These are phyloP conservation scores for Crocidura indochinensis DNA, from an alignment of 2,797 vertebrate species.

Conservation along the genomic window DNA sequence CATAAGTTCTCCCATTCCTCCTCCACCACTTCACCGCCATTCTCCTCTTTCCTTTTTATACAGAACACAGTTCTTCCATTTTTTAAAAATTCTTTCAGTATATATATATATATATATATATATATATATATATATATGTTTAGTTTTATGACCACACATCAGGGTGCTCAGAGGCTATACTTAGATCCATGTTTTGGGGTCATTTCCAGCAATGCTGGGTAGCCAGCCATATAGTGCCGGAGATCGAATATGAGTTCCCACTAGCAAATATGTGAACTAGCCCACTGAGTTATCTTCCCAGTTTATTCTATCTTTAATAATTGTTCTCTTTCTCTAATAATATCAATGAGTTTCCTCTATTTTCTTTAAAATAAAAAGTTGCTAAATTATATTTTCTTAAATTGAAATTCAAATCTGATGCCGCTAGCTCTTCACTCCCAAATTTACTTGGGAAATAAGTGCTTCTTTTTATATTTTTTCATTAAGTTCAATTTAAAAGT, in stretches of 20 bases:
- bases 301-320: no score
- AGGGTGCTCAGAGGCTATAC: no score
- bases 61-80: not conserved
- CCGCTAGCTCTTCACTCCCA: not conserved
- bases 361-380: slow-evolving; percentile 27
- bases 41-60: not conserved
- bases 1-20: not conserved
- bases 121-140: not conserved
- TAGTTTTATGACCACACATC: no score
- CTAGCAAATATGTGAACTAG: no score
- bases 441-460: not conserved
- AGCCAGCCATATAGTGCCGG: no score
- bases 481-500: slow-evolving; percentile 23
- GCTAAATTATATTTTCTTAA: not conserved
- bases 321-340: not conserved
- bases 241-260: no score
- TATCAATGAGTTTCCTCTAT: not conserved
- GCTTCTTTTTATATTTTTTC: not conserved
- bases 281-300: no score
- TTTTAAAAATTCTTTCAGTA: not conserved
- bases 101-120: not conserved
- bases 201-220: no score
- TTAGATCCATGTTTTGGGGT: no score
- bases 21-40: not conserved
- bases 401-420: not conserved